Conservation (phyloP, 1,140 invertebrate species). For the Bombus breviceps region DNA sequence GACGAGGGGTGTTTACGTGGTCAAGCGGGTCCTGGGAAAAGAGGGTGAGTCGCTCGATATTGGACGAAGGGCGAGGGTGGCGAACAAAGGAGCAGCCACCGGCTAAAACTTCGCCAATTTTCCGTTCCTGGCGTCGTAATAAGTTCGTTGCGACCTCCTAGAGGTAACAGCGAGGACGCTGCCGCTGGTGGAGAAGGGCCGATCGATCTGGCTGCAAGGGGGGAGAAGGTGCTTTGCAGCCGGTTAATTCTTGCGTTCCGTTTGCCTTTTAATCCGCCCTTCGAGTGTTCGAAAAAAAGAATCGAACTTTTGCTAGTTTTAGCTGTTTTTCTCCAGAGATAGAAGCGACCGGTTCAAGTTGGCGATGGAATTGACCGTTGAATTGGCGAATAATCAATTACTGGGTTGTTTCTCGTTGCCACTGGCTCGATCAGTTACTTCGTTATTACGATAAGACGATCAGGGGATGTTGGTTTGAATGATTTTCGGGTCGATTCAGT, state of each 20-base stretch:
- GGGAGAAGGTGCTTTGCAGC: too few relatives aligned
- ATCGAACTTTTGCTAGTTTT: too few relatives aligned
- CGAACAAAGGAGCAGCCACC: slow-evolving; percentile 7
- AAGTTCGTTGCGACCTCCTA: not conserved
- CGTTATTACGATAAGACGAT: too few relatives aligned
- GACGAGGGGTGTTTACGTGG: not conserved
- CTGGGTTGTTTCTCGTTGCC: too few relatives aligned
- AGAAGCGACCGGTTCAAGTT: too few relatives aligned
- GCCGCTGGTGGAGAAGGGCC: not conserved
- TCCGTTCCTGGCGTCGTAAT: slow-evolving; percentile 1
- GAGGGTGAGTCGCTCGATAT: slow-evolving; percentile 7
- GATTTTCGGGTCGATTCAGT: too few relatives aligned
- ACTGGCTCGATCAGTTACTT: too few relatives aligned
- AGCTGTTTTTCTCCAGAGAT: too few relatives aligned
- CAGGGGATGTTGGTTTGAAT: too few relatives aligned
- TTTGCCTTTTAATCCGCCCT: not conserved
- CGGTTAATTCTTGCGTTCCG: not conserved
- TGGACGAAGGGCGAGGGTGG: not conserved
- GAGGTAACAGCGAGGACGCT: not conserved
- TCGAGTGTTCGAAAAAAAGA: too few relatives aligned
- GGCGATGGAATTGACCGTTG: too few relatives aligned
- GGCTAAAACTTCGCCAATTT: not conserved
- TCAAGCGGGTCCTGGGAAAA: not conserved
- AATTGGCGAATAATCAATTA: too few relatives aligned
- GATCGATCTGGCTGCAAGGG: slow-evolving; percentile 4